Evolutionary conservation across 2,113 vertebrate genomes (phyloP).

Genomic region (Narcine bancroftii): DNA sequence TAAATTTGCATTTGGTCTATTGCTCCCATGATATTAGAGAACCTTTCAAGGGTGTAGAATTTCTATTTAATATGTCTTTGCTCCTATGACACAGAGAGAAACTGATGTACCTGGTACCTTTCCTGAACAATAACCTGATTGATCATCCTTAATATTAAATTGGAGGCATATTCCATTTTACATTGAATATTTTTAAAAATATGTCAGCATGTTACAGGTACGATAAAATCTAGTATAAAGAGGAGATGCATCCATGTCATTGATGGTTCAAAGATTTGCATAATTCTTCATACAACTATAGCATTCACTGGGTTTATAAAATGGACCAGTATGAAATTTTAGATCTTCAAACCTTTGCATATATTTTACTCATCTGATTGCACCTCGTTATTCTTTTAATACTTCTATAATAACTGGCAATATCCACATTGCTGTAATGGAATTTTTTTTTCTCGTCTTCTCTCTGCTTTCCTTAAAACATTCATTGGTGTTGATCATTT

Average conservation of each 20-base stretch:
- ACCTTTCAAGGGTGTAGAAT: neutral
- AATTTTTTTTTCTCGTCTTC: too few species aligned
- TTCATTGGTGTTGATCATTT: neutral
- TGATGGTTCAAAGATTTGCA: neutral
- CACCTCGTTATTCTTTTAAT: neutral
- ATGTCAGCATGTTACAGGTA: neutral
- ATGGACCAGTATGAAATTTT: neutral
- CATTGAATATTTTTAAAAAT: neutral
- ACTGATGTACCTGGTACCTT: neutral
- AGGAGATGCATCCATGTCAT: neutral
- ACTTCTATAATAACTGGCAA: neutral
- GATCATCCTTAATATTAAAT: neutral
- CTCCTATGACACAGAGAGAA: neutral
- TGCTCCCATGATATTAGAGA: neutral
- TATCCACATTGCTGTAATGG: neutral
- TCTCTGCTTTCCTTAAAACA: neutral
- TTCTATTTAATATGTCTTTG: neutral
- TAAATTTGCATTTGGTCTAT: conserved; percentile 27
- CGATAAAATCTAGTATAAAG: neutral
- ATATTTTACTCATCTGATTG: neutral
- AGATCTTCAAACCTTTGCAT: neutral
- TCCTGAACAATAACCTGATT: neutral
- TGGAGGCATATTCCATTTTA: neutral
- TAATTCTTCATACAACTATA: neutral
- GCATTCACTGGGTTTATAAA: neutral